Evolutionary conservation across 2,888 invertebrate genomes (phyloP).

Genomic region (Synergus laeviventris): DNA sequence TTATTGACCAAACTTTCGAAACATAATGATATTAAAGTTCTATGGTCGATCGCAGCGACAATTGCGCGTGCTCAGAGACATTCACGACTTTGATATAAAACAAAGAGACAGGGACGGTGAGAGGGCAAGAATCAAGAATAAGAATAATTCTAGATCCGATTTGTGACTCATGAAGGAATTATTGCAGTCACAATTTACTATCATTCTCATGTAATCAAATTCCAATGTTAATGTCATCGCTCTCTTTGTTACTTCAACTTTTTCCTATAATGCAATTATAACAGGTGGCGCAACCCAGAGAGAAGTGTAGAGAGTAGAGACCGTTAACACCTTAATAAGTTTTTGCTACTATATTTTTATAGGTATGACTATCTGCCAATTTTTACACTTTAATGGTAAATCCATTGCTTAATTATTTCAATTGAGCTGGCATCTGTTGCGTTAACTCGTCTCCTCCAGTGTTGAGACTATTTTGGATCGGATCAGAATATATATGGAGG

Average conservation of each 20-base stretch:
- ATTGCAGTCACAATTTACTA: conserved; percentile 16
- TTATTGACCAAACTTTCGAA: too few species aligned
- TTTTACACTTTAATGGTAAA: not conserved
- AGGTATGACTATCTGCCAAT: not conserved
- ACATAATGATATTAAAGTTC: conserved; percentile 3
- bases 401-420: conserved; percentile 3
- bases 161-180: conserved; percentile 37
- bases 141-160: conserved; percentile 27
- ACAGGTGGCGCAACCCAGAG: not conserved
- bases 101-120: conserved; percentile 11
- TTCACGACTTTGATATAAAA: conserved; percentile 30
- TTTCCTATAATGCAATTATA: conserved; percentile 28
- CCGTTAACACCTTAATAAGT: too few species aligned
- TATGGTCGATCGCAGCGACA: not conserved
- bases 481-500: conserved; percentile 25
- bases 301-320: not conserved
- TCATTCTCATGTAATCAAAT: conserved; percentile 39
- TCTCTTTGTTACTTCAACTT: conserved; percentile 30
- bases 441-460: conserved; percentile 13
- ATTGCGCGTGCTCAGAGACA: conserved; percentile 11
- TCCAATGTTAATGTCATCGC: conserved; percentile 37
- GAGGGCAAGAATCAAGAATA: conserved; percentile 16
- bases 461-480: conserved; percentile 28
- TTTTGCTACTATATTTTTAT: not conserved
- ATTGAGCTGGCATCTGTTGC: conserved; percentile 16